Evolutionary conservation across 1,140 invertebrate genomes (phyloP).

Genomic region (Tribolium madens): DNA sequence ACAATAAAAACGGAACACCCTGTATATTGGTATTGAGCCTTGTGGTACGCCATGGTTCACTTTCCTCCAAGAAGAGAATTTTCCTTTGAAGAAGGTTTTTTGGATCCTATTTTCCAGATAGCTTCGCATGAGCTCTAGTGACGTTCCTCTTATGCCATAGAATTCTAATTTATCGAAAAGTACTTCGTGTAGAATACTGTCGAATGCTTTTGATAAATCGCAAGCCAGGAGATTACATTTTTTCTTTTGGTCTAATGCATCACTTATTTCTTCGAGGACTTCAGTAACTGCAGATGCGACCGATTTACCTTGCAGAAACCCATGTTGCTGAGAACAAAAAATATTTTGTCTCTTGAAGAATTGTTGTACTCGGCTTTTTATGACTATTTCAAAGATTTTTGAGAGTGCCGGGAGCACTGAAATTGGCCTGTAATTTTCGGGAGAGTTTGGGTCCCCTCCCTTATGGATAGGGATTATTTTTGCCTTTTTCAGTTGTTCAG

Average conservation of each 20-base stretch:
- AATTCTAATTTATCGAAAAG: conserved; percentile 24
- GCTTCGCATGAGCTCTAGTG: neutral
- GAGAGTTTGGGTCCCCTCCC: neutral
- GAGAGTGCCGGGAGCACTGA: neutral
- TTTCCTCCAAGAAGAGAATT: neutral
- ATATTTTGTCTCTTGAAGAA: neutral
- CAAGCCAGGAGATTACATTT: neutral
- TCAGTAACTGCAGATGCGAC: neutral
- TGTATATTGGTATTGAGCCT: neutral
- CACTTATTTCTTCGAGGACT: no score
- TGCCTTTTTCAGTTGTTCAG: no score
- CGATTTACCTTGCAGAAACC: conserved; percentile 61
- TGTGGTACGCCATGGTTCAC: neutral
- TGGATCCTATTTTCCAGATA: conserved; percentile 12
- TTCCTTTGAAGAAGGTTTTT: neutral
- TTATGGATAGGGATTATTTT: neutral
- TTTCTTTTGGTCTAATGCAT: no score
- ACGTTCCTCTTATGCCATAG: neutral
- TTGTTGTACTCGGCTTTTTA: neutral
- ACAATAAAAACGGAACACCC: no score
- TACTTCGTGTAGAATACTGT: conserved; percentile 9
- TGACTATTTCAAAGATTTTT: neutral
- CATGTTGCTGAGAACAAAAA: conserved; percentile 36
- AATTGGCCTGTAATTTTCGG: neutral
- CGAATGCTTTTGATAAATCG: conserved; percentile 22